These are phyloP conservation scores for Conops quadrifasciatus DNA, from an alignment of 2,888 invertebrate genomes.

Conservation along the genomic window DNA sequence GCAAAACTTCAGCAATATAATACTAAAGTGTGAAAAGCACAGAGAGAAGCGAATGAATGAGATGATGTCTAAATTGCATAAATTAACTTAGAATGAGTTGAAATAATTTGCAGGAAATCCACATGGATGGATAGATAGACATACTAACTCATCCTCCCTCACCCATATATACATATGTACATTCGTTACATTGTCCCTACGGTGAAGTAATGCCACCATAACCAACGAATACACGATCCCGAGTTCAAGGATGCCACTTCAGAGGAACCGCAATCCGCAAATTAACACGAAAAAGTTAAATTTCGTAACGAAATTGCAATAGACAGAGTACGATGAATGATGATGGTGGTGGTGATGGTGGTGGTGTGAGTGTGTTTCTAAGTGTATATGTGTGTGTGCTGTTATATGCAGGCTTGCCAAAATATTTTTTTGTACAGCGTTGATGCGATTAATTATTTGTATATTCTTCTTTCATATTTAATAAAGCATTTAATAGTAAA, in stretches of 20 bases:
- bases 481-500: too few relatives aligned
- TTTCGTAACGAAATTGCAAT: neutral
- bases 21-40: too few relatives aligned
- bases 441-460: too few relatives aligned
- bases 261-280: slow-evolving; percentile 1
- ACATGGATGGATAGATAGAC: neutral
- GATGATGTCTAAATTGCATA: slow-evolving; percentile 13
- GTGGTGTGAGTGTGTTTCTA: too few relatives aligned
- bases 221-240: neutral
- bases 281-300: slow-evolving; percentile 18
- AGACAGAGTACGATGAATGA: too few relatives aligned
- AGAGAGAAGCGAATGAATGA: neutral
- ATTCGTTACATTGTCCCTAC: neutral
- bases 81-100: slow-evolving; percentile 13
- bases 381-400: too few relatives aligned
- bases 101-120: slow-evolving; percentile 13
- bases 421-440: too few relatives aligned
- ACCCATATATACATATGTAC: slow-evolving; percentile 1
- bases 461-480: too few relatives aligned
- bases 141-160: neutral
- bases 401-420: too few relatives aligned
- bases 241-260: slow-evolving; percentile 12
- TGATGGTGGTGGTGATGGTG: too few relatives aligned
- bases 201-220: neutral
- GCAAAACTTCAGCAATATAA: too few relatives aligned